These are phyloP conservation scores for Cryptomyrus ogoouensis DNA, from an alignment of 2,113 vertebrate genomes.

Conservation along the genomic window DNA sequence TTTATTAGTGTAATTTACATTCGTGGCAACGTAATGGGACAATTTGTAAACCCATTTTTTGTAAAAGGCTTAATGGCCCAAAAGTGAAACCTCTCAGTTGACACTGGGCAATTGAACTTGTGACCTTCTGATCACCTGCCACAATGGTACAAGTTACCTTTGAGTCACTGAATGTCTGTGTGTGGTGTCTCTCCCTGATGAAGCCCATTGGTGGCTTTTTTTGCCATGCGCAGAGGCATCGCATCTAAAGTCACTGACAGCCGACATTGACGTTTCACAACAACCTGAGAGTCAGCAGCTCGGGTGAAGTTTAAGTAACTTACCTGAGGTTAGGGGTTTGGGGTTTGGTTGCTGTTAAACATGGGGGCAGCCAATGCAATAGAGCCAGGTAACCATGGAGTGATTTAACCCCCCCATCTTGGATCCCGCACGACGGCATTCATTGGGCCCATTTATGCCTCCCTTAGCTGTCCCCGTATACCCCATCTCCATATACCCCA, in stretches of 20 bases:
- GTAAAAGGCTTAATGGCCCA: too few species aligned
- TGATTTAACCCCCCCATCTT: background rate
- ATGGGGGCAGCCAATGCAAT: background rate
- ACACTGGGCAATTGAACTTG: background rate
- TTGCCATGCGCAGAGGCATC: slow-evolving; percentile 37
- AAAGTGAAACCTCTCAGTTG: background rate
- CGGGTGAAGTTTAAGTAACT: slow-evolving; percentile 23
- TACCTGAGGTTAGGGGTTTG: slow-evolving; percentile 16
- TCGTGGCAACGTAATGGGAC: background rate
- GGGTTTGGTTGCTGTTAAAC: background rate
- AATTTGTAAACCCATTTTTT: background rate
- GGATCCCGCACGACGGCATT: background rate
- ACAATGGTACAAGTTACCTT: background rate
- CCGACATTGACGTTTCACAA: slow-evolving; percentile 48
- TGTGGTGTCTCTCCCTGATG: background rate
- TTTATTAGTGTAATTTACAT: background rate
- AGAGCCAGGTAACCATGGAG: background rate
- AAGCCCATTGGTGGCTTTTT: slow-evolving; percentile 23
- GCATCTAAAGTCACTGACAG: slow-evolving; percentile 40
- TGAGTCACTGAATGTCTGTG: background rate
- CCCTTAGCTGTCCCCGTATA: too few species aligned
- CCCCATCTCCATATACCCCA: too few species aligned
- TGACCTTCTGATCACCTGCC: background rate
- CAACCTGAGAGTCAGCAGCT: slow-evolving; percentile 34
- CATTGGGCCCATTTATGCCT: background rate